Evolutionary conservation across 1,140 invertebrate species (phyloP).

Genomic region (Glossosoma conforme): DNA sequence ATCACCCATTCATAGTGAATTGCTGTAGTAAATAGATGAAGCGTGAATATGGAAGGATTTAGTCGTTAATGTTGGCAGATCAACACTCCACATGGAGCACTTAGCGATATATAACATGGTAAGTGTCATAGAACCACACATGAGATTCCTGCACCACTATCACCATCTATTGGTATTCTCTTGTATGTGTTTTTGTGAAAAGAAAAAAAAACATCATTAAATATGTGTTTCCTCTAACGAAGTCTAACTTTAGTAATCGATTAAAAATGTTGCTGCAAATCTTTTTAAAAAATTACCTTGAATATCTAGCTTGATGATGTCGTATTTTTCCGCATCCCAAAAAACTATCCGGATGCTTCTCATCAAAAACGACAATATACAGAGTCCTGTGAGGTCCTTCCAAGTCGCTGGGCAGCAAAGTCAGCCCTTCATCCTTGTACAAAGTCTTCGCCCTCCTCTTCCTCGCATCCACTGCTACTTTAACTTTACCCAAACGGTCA

Average conservation of each 20-base stretch:
- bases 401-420: slow-evolving; percentile 61
- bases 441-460: slow-evolving; percentile 52
- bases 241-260: too few relatives aligned
- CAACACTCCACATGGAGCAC: too few relatives aligned
- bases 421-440: slow-evolving; percentile 62
- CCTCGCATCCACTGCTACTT: slow-evolving; percentile 58
- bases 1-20: too few relatives aligned
- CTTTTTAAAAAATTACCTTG: slow-evolving; percentile 62
- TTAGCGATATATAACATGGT: too few relatives aligned
- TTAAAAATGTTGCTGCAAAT: too few relatives aligned
- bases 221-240: neutral
- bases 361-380: slow-evolving; percentile 82
- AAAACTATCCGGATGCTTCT: slow-evolving; percentile 70
- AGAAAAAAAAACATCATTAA: neutral
- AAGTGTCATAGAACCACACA: too few relatives aligned
- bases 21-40: too few relatives aligned
- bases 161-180: too few relatives aligned
- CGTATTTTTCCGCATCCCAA: slow-evolving; percentile 80
- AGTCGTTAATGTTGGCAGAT: too few relatives aligned
- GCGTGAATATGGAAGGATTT: too few relatives aligned
- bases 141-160: too few relatives aligned
- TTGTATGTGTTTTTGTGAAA: too few relatives aligned
- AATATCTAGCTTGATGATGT: slow-evolving; percentile 56
- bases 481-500: slow-evolving; percentile 67
- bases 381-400: slow-evolving; percentile 67